Percentiles rank a stretch among this genome's conserved stretches.
phyloP scores from a whole-genome alignment of 2,888 invertebrate species.

The Patella pellucida region DNA sequence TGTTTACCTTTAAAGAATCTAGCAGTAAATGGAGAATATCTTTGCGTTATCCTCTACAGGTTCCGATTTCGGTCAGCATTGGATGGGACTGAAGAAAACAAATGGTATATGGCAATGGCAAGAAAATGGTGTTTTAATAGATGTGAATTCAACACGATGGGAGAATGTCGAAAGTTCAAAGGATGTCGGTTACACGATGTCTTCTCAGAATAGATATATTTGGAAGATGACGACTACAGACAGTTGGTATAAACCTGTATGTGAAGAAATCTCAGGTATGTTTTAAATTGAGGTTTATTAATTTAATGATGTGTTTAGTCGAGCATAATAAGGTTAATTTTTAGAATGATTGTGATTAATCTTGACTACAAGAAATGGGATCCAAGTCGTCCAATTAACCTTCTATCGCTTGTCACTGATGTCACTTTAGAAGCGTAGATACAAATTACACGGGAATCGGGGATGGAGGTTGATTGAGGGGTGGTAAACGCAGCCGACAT shows the following conservation, averaged over 20 bases:
- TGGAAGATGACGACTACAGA: not conserved
- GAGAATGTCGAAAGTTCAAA: not conserved
- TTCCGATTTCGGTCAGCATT: slow-evolving; percentile 9
- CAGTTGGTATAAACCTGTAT: not conserved
- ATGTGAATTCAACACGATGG: slow-evolving; percentile 19
- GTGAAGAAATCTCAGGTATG: slow-evolving; percentile 15
- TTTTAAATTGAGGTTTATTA: too few species aligned
- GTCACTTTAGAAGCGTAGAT: too few species aligned
- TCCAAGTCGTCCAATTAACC: too few species aligned
- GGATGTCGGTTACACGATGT: not conserved
- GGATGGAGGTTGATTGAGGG: too few species aligned
- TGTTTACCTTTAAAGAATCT: too few species aligned
- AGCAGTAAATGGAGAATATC: not conserved
- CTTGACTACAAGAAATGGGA: too few species aligned
- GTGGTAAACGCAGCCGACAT: too few species aligned
- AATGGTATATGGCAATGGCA: slow-evolving; percentile 6
- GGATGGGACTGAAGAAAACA: slow-evolving; percentile 6
- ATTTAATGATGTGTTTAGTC: too few species aligned
- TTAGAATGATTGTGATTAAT: too few species aligned
- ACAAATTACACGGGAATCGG: too few species aligned
- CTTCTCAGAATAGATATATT: not conserved
- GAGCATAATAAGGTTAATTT: too few species aligned
- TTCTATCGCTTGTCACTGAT: too few species aligned
- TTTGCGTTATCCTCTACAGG: not conserved
- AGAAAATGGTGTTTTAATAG: not conserved